Evolutionary conservation across 2,113 vertebrate species (phyloP).

Genomic region (Perognathus longimembris): DNA sequence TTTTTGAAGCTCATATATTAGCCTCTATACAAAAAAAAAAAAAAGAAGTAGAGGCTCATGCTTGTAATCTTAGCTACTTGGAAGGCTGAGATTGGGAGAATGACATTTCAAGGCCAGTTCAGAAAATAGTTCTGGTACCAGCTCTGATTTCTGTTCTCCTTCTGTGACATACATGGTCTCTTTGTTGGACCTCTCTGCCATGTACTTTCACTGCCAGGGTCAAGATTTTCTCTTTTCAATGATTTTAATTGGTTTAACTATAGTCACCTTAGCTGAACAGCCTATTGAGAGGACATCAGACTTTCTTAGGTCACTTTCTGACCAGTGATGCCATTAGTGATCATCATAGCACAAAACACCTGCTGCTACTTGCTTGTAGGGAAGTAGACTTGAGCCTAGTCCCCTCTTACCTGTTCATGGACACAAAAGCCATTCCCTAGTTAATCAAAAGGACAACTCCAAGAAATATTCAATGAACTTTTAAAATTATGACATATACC

Average conservation of each 20-base stretch:
- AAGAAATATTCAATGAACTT: constrained; percentile 13
- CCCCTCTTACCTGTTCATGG: background rate
- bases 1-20: constrained; percentile 19
- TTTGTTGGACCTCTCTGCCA: background rate
- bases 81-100: background rate
- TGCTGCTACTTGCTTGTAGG: background rate
- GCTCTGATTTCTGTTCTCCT: background rate
- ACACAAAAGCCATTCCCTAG: background rate
- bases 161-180: background rate
- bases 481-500: background rate
- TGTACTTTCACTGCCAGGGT: background rate
- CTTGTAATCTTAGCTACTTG: too few relatives aligned
- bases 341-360: background rate
- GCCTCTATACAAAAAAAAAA: background rate
- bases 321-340: background rate
- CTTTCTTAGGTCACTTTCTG: background rate
- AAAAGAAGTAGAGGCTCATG: background rate
- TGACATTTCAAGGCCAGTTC: background rate
- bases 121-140: background rate
- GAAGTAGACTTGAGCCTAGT: background rate
- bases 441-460: constrained; percentile 12
- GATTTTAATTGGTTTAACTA: background rate
- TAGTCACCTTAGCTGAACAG: background rate
- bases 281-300: accelerated
- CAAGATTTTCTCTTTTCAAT: background rate